Base-by-base conservation (phyloP, 2,797 vertebrate species). In the Eupleurogrammus muticus region DNA sequence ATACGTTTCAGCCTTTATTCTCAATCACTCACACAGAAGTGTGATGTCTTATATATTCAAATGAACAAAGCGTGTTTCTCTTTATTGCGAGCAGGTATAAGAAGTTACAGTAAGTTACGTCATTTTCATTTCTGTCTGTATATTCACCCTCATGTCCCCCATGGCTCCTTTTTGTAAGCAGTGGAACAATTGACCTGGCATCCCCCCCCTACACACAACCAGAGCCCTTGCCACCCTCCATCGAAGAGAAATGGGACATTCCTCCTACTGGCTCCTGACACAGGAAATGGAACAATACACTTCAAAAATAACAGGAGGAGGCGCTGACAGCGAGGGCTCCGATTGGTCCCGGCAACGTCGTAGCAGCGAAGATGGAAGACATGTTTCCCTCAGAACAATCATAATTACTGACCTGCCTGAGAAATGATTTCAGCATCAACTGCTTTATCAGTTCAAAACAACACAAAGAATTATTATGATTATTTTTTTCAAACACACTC, bases 231-330 rank as follows among this genome's bases (percentile, higher is more conserved):
- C 28, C 28, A 28, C 9, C 21, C 36, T 46, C 52, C 55, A n/a
- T 40, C 5, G 9, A 16, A n/a, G 19, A 81, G 83, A 86, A 87
- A 88, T 78, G 50, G 79, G 62, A 88, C 83, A 83, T 87, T 84
- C 81, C 82, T 82, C 66, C 61, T 61, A 55, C 71, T 61, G 81
- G 75, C 75, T 79, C 3, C 0, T 59, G 42, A 38, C 64, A 36
- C 56, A 68, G 87, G 87, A 88, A 85, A 87, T 86, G 70, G 79
- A 81, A 80, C 59, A 73, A 80, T 79, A 77, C 77, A 77, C 70
- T 82, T 83, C 57, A 67, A 68, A 83, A 80, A 75, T 66, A 79
- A 67, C 63, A 80, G 61, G 66, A 68, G 67, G 65, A 74, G 71
- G 62, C 74, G 57, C 59, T 79, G 64, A 32, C 44, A 40, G 75